Base-by-base conservation (phyloP, 2,888 invertebrate genomes). In the Strigamia transsilvanica region DNA sequence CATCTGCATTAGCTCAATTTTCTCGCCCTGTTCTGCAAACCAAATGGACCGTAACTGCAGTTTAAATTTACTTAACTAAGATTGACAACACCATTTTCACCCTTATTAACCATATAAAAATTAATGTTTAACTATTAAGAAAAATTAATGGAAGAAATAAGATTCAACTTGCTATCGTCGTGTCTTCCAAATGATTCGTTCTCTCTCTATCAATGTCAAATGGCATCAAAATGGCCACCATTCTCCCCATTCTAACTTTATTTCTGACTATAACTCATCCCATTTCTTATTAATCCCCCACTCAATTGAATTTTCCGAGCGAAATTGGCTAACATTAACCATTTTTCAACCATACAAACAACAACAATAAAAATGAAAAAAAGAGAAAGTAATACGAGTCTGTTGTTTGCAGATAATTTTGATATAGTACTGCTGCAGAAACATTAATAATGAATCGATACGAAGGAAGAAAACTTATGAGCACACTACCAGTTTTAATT, bases 1-100 rank as follows among this genome's bases (percentile, higher is more conserved):
- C 61, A 66, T 66, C 61, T 66, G 61, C 61, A 66, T 66, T 66
- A 66, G 61, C 61, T 66, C 61, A 66, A 66, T 66, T 66, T 66
- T 66, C 61, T 66, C 61, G 23, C 61, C 61, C 61, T 66, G 61
- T 23, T 66, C 21, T 66, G 61, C 61, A 66, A 66, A 23, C 61
- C 61, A 66, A 66, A 66, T 21, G 61, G 21, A 21, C 21, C 23
- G 21, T 66, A 66, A 66, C 61, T 66, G 61, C 18, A 66, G 21
- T 66, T 66, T 66, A 66, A 66, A 66, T 66, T 66, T 66, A 18
- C 61, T 66, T 66, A 66, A 66, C 61, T 18, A 66, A 66, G 61
- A 66, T 66, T 21, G 18, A 66, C 61, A 21, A 66, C 18, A n/a
- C 7, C 18, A 18, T 66, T 66, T 66, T 21, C 12, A 66, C 21